Conservation (phyloP, 1,140 invertebrate genomes). For the Listronotus oregonensis region DNA sequence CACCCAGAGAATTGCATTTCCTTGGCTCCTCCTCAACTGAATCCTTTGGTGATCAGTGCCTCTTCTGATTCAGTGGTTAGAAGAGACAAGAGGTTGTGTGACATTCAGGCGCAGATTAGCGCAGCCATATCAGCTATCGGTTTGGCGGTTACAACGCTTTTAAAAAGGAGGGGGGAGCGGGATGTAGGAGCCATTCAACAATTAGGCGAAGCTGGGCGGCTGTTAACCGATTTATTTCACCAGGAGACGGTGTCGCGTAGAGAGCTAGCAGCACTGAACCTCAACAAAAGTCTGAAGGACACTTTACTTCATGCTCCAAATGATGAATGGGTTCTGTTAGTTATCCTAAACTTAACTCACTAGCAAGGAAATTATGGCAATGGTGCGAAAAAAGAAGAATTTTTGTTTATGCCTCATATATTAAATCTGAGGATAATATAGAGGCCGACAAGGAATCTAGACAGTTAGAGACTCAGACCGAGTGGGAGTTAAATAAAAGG, state of each 20-base stretch:
- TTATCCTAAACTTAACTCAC: slow-evolving; percentile 31
- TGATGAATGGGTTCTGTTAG: slow-evolving; percentile 43
- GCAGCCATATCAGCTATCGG: slow-evolving; percentile 5
- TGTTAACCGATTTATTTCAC: no score
- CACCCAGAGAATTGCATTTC: slow-evolving; percentile 1
- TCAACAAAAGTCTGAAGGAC: no score
- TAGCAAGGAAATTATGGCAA: slow-evolving; percentile 39
- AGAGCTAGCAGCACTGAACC: no score
- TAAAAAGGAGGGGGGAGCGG: no score
- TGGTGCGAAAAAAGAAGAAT: slow-evolving; percentile 36
- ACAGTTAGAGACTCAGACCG: slow-evolving; percentile 3
- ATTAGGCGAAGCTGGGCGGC: no score
- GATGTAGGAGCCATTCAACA: no score
- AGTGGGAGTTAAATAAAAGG: slow-evolving; percentile 3
- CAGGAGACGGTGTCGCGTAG: no score
- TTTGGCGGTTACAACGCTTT: background rate
- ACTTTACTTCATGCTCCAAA: no score
- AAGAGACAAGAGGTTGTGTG: background rate
- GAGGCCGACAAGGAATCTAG: slow-evolving; percentile 45
- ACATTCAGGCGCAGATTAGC: background rate
- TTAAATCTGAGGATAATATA: slow-evolving; percentile 40
- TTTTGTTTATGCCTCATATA: slow-evolving; percentile 22
- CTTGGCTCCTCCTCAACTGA: slow-evolving; percentile 5
- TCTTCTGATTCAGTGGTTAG: background rate
- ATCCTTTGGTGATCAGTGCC: background rate